phyloP scores from a whole-genome alignment of 2,113 vertebrate species.

The Petrocephalus microphthalmus region DNA sequence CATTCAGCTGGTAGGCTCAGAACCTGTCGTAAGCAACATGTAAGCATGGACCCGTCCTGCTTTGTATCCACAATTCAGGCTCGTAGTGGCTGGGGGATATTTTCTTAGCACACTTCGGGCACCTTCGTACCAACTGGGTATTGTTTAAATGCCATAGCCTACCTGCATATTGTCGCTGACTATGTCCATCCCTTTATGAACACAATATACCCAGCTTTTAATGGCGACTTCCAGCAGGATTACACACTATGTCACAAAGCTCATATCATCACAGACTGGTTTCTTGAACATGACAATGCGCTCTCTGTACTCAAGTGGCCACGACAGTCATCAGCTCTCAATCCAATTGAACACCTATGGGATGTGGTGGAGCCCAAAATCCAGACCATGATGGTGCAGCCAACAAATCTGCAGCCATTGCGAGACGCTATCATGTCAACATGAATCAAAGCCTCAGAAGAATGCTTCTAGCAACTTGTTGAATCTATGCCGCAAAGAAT shows the following conservation, averaged over 20 bases:
- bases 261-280: background rate
- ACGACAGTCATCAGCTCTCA: background rate
- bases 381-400: background rate
- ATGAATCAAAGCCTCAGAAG: background rate
- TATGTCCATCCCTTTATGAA: background rate
- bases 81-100: too few relatives aligned
- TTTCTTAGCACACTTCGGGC: too few relatives aligned
- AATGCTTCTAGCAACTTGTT: background rate
- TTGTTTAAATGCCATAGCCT: too few relatives aligned
- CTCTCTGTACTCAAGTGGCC: background rate
- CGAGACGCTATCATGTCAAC: background rate
- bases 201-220: background rate
- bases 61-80: too few relatives aligned
- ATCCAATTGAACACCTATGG: background rate
- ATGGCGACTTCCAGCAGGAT: background rate
- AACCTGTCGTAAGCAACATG: background rate
- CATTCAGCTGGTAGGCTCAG: background rate
- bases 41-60: too few relatives aligned
- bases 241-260: background rate
- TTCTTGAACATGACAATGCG: background rate
- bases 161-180: background rate
- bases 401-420: background rate
- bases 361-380: background rate
- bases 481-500: background rate
- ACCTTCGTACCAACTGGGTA: too few relatives aligned